Base-by-base conservation (phyloP, 2,888 invertebrate species). In the Limulus polyphemus region DNA sequence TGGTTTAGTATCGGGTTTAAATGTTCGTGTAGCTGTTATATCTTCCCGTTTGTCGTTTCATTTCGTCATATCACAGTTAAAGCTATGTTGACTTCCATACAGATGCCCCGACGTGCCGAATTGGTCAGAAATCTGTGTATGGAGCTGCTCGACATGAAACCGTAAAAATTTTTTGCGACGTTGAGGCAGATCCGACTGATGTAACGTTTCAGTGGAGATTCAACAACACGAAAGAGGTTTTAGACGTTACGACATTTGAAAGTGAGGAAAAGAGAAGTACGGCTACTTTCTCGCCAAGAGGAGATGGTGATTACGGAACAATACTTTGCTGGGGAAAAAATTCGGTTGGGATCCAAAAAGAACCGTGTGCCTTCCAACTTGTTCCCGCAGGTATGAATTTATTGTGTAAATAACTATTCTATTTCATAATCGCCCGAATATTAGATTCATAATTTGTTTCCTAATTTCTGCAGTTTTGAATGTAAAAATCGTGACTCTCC, bases 171-270 rank as follows among this genome's bases (percentile, higher is more conserved):
- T 57, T 65, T 10, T 70, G 70, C 50, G 70, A 70, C 54, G 67
- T 70, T 1, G 70, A 70, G 57, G 67, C 70, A 1, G 70, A 70
- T 63, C 70, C 70, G 1, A 51, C 62, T n/a, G 68, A 71, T 61
- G 86, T 87, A 71, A 85, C 84, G 74, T 93, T 92, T 80, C 85
- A 87, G 71, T 92, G 92, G 92, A 90, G 90, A 80, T 91, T 92
- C 81, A 92, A 92, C 58, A 64, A 62, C 56, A 62, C 67, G 9
- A 61, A 61, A 1, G 64, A 66, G 47, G 62, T 61, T 49, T 56
- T 65, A 11, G 62, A 67, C 49, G 61, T 65, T 14, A 47, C 63
- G 46, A 57, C 61, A 10, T 67, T 67, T 48, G 60, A 59, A 2
- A 55, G 60, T 4, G 63, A 65, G 32, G 87, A 87, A 11, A 88